phyloP scores from a whole-genome alignment of 2,888 invertebrate genomes.

The Drosophila koepferae region DNA sequence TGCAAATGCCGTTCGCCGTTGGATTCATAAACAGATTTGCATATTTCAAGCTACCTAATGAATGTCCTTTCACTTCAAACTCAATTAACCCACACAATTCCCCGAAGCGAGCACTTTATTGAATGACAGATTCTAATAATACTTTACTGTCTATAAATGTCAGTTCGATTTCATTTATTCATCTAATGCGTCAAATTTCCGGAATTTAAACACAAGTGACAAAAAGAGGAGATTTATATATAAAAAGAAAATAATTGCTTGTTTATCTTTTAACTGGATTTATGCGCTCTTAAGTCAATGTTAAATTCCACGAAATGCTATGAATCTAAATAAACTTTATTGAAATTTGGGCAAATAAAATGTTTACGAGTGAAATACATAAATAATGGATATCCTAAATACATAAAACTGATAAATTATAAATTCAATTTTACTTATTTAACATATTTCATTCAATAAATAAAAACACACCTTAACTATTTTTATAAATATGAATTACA shows the following conservation, averaged over 20 bases:
- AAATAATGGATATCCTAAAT: too few species aligned
- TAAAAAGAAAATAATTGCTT: background rate
- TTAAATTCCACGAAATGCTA: background rate
- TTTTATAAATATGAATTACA: too few species aligned
- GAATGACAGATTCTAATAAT: constrained; percentile 5
- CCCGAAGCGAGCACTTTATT: background rate
- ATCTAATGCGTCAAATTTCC: background rate
- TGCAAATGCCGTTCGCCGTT: constrained; percentile 10
- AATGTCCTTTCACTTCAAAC: constrained; percentile 8
- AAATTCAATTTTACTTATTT: too few species aligned
- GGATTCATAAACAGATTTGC: constrained; percentile 17
- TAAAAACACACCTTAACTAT: too few species aligned
- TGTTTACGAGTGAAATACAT: too few species aligned
- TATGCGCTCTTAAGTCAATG: background rate
- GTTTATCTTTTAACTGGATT: background rate
- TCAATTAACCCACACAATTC: constrained; percentile 15
- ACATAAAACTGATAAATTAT: too few species aligned
- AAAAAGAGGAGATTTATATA: background rate
- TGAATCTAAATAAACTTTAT: too few species aligned
- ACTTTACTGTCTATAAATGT: background rate
- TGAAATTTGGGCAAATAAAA: too few species aligned
- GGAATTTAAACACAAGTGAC: background rate
- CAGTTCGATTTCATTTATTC: background rate
- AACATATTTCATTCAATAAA: too few species aligned
- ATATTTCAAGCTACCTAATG: constrained; percentile 29